Base-by-base conservation (phyloP, 2,888 invertebrate genomes). In the Nomada goodeniana region DNA sequence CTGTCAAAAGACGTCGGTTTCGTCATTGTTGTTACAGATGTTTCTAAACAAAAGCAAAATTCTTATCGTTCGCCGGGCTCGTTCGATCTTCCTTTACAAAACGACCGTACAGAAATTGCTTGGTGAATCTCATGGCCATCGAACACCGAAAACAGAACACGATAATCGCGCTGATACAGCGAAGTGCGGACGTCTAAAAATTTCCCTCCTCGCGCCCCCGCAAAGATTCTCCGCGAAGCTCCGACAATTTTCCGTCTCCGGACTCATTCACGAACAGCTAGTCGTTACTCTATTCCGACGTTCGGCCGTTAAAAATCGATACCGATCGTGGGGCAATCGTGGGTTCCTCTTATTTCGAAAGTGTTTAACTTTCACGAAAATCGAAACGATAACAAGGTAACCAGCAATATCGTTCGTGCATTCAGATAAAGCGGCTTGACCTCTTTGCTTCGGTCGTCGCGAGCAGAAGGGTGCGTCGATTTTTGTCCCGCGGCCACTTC, bases 401-500 rank as follows among this genome's bases (percentile, higher is more conserved):
- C 13, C 13, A 61, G 42, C 61, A 47, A 47, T 47, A 13, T 23
- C 52, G 18, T 26, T 47, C 26, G 64, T 50, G 36, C 26, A 50
- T 20, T 26, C n/a, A 13, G 65, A 65, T 52, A 65, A 65, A 26
- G 29, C 29, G 13, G 65, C 52, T 53, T 53, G 65, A n/a, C 65
- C 65, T 36, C 29, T 52, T 65, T 65, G 65, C n/a, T 5, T 61
- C 29, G 50, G 10, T 59, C 20, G 23, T 23, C 47, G 47, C 23
- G 23, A 44, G 53, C 13, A 52, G 69, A 79, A 61, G 76, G 74
- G 75, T 69, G 68, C 71, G 60, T 52, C 29, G 63, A 26, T 60
- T 68, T 72, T 63, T 71, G 52, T 47, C 23, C 13, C 57, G 60
- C 23, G 36, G 36, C 44, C 60, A 70, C 76, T 82, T 78, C 84